Percentiles rank a stretch among this genome's conserved stretches.
These are phyloP conservation scores for Propithecus perrieri DNA, from an alignment of 2,797 vertebrate species.

Conservation along the genomic window DNA sequence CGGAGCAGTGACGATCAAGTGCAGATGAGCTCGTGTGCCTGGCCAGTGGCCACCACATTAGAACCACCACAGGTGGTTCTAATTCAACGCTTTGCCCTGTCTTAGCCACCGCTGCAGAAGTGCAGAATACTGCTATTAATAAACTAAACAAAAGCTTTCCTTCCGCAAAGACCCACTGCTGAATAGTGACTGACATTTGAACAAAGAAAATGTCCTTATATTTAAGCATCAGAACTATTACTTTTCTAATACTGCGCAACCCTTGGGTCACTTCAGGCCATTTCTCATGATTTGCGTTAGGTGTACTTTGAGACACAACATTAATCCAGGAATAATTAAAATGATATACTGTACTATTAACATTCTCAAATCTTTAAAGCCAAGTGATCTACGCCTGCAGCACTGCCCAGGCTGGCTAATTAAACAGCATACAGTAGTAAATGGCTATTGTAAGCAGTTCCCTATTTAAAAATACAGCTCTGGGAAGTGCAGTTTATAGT, in stretches of 20 bases:
- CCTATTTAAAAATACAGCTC: constrained; percentile 80
- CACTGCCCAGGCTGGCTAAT: constrained; percentile 83
- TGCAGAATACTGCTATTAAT: constrained; percentile 61
- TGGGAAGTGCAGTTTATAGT: constrained; percentile 75
- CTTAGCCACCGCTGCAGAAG: neutral
- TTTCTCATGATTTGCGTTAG: constrained; percentile 84
- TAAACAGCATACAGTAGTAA: constrained; percentile 84
- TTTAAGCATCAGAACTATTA: constrained; percentile 80
- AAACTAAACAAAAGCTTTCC: constrained; percentile 67
- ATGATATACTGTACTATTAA: constrained; percentile 88
- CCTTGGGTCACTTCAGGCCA: constrained; percentile 83
- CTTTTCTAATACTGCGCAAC: constrained; percentile 82
- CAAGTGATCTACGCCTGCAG: constrained; percentile 84
- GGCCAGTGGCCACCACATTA: rapidly evolving
- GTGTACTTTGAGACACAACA: constrained; percentile 84
- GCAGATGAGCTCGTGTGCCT: rapidly evolving
- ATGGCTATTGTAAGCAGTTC: constrained; percentile 83
- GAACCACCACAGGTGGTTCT: neutral
- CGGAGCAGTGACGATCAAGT: rapidly evolving
- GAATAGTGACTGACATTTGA: constrained; percentile 81
- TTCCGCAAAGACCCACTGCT: constrained; percentile 53
- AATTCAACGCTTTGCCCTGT: constrained; percentile 51
- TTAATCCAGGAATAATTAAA: constrained; percentile 88
- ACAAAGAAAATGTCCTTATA: constrained; percentile 79
- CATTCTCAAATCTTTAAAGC: constrained; percentile 88